Base-by-base conservation (phyloP, 2,888 invertebrate species). In the Tenthredo amoena region DNA sequence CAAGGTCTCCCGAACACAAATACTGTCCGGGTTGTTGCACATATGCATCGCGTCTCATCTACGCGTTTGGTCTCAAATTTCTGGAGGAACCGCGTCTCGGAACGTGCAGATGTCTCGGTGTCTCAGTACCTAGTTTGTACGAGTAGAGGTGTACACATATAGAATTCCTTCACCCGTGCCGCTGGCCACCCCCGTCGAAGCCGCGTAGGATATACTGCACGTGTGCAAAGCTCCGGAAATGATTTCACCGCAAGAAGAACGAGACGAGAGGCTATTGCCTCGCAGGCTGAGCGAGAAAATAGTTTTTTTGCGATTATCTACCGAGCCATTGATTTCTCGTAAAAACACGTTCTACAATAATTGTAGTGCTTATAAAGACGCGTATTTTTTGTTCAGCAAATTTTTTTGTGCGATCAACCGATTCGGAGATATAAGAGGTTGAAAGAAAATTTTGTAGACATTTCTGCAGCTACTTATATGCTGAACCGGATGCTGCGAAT, bases 21-120 rank as follows among this genome's bases (percentile, higher is more conserved):
- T 12, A 68, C 37, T 47, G 12, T 18, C 68, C 12, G 43, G 26
- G 3, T 74, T 21, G 40, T 34, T 34, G 72, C 40, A 26, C 74
- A 43, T 21, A 74, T 43, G 74, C 74, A 74, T 15, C 21, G 9
- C 43, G 10, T 43, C 55, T 55, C 18, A 31, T 50, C 31, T 77
- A 77, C 50, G 6, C 50, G 76, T 77, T 77, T 77, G 34, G 76
- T 77, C 77, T 77, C 77, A 77, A 50, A 77, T 77, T 77, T 50
- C 77, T 4, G 34, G 50, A 50, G 55, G 50, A 77, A 34, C 21
- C 18, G 31, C 55, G 15, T 77, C 47, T 76, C 26, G 5, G 37
- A 21, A n/a, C 10, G 10, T 12, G 47, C 43, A 10, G 21, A 10
- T 26, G 10, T n/a, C 43, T 76, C 3, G 15, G 47, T 77, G 18